Conservation (phyloP, 2,113 vertebrate genomes). For the Lota lota region DNA sequence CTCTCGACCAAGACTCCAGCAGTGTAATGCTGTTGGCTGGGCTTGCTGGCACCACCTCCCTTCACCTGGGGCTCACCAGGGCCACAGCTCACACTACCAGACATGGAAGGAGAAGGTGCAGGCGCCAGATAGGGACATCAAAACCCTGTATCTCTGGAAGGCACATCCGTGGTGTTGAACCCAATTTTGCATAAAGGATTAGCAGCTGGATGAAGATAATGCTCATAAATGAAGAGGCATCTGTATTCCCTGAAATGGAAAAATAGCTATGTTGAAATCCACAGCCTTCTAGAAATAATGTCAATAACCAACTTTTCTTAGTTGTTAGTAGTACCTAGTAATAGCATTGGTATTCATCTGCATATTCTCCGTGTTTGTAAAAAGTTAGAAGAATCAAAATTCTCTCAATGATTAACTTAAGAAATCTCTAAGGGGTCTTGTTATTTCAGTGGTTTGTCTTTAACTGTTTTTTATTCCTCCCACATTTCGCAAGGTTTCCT, state of each 20-base stretch:
- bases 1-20: conserved; percentile 28
- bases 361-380: background rate
- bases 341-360: background rate
- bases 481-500: conserved; percentile 35
- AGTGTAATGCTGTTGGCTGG: conserved; percentile 33
- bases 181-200: conserved; percentile 8
- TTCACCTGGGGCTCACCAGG: conserved; percentile 38
- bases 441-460: background rate
- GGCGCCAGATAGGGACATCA: conserved; percentile 53
- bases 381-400: background rate
- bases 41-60: conserved; percentile 1
- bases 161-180: conserved; percentile 13
- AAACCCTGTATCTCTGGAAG: conserved; percentile 26
- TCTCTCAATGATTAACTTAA: background rate
- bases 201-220: conserved; percentile 1
- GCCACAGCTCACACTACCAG: conserved; percentile 25
- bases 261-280: too few species aligned
- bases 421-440: background rate
- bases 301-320: too few species aligned
- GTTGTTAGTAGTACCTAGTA: too few species aligned
- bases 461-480: conserved; percentile 28
- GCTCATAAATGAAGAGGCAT: background rate
- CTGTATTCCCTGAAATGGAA: too few species aligned
- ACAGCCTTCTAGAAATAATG: too few species aligned
- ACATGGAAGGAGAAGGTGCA: conserved; percentile 32